Percentiles rank a stretch among this genome's conserved stretches.
phyloP scores from a whole-genome alignment of 2,888 invertebrate species.

The Boloria euphrosyne region DNA sequence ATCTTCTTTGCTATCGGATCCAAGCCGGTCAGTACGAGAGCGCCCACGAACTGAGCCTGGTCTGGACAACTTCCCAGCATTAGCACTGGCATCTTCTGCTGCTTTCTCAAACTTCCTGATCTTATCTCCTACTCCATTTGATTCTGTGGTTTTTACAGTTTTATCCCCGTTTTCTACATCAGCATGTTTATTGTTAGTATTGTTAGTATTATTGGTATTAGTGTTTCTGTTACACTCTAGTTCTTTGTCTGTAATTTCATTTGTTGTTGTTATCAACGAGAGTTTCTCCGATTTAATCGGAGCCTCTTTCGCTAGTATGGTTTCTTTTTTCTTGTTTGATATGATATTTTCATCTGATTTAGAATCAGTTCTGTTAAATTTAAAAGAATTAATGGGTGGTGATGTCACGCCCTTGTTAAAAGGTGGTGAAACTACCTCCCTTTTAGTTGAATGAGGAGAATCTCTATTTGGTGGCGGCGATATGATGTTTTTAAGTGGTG shows the following conservation, averaged over 20 bases:
- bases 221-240: slow-evolving; percentile 29
- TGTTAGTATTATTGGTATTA: slow-evolving; percentile 29
- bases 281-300: slow-evolving; percentile 51
- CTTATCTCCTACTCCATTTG: slow-evolving; percentile 76
- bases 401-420: slow-evolving; percentile 34
- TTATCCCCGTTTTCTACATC: slow-evolving; percentile 36
- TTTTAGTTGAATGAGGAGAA: slow-evolving; percentile 42
- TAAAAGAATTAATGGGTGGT: slow-evolving; percentile 40
- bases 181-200: slow-evolving; percentile 32
- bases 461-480: slow-evolving; percentile 43
- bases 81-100: slow-evolving; percentile 66
- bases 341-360: slow-evolving; percentile 43
- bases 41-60: slow-evolving; percentile 66
- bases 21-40: slow-evolving; percentile 52
- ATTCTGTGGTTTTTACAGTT: slow-evolving; percentile 52
- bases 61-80: slow-evolving; percentile 58
- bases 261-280: slow-evolving; percentile 42
- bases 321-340: slow-evolving; percentile 49
- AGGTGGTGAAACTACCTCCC: slow-evolving; percentile 32
- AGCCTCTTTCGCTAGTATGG: slow-evolving; percentile 49
- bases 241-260: slow-evolving; percentile 35
- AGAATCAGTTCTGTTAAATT: slow-evolving; percentile 43
- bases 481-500: slow-evolving; percentile 36
- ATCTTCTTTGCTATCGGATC: slow-evolving; percentile 58
- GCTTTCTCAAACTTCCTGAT: slow-evolving; percentile 76